These are phyloP conservation scores for Leiothrix lutea DNA, from an alignment of 2,113 vertebrate species.

Conservation along the genomic window DNA sequence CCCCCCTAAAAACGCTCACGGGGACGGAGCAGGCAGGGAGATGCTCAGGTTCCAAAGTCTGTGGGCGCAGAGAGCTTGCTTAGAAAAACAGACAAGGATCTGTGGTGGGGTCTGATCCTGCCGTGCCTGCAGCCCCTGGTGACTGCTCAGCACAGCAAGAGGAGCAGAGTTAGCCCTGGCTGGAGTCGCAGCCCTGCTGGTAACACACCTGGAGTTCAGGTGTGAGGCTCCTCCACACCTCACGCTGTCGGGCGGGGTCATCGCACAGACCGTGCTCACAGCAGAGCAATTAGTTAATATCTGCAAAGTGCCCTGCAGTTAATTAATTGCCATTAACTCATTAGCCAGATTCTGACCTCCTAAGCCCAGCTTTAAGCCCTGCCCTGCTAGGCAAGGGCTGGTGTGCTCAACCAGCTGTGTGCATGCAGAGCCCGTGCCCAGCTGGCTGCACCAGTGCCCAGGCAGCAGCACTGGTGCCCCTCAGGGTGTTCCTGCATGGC, in stretches of 20 bases:
- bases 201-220: accelerated
- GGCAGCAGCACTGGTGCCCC: background rate
- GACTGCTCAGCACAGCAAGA: accelerated
- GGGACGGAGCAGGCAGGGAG: background rate
- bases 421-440: background rate
- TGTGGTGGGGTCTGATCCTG: accelerated
- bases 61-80: background rate
- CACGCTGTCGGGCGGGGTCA: background rate
- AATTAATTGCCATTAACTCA: constrained; percentile 16
- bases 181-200: background rate
- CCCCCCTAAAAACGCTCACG: accelerated
- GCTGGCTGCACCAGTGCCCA: background rate
- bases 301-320: background rate
- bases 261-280: accelerated
- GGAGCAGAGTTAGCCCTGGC: background rate
- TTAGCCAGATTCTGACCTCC: background rate
- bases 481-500: background rate
- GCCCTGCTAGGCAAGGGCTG: background rate
- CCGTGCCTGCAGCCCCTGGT: accelerated
- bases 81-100: accelerated
- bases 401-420: accelerated
- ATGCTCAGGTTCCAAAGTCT: background rate
- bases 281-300: background rate
- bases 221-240: background rate
- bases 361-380: background rate